Percentiles rank a stretch among this genome's conserved stretches.
Conservation (phyloP, 2,888 invertebrate genomes). For the Dimorphilus gyrociliatus region DNA sequence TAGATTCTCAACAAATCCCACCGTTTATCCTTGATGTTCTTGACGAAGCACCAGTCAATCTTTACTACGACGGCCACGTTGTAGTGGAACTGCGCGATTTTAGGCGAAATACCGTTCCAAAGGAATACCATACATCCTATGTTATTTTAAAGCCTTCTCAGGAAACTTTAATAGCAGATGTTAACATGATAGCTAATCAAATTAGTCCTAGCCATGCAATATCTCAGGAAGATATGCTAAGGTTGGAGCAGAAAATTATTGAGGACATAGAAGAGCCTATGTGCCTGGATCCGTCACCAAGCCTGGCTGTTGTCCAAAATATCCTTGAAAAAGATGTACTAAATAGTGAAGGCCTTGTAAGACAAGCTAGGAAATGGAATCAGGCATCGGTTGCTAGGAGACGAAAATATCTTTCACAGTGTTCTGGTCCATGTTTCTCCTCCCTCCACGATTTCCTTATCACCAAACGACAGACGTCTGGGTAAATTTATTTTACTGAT, state of each 20-base stretch:
- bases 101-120: slow-evolving; percentile 60
- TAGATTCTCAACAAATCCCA: no score
- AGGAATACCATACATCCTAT: slow-evolving; percentile 12
- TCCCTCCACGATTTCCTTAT: no score
- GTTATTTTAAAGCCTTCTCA: slow-evolving; percentile 13
- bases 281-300: slow-evolving; percentile 72
- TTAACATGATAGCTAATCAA: slow-evolving; percentile 50
- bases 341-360: no score
- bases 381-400: no score
- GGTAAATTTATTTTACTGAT: no score
- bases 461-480: no score
- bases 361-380: no score
- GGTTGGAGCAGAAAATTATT: slow-evolving; percentile 66
- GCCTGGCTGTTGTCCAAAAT: slow-evolving; percentile 58
- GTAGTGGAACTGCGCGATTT: slow-evolving; percentile 78
- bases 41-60: no score
- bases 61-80: slow-evolving; percentile 70
- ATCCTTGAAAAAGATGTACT: no score
- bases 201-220: slow-evolving; percentile 42
- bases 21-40: no score
- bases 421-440: no score
- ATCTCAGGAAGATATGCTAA: slow-evolving; percentile 57
- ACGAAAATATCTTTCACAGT: no score
- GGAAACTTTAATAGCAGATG: slow-evolving; percentile 43
- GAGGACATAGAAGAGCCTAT: slow-evolving; percentile 68